Percentiles rank a stretch among this genome's conserved stretches.
Conservation (phyloP, 2,888 invertebrate genomes). For the Synanthedon vespiformis region DNA sequence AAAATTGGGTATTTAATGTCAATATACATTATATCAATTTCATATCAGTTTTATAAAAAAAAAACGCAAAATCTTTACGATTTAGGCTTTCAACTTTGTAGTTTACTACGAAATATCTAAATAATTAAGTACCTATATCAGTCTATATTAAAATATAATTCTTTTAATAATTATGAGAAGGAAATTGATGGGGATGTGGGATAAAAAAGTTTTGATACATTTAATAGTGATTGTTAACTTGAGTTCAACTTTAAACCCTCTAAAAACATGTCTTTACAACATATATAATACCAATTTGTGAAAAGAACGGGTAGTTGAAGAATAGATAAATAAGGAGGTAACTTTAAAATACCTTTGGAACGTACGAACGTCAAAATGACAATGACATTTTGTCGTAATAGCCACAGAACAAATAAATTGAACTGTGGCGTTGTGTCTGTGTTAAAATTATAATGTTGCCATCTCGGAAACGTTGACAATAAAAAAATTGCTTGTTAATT, state of each 20-base stretch:
- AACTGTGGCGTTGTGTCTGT: too few species aligned
- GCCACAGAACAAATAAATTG: too few species aligned
- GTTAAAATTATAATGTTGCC: constrained; percentile 3
- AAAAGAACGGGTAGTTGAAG: neutral
- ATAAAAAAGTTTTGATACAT: too few species aligned
- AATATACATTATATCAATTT: constrained; percentile 63
- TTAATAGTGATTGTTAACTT: too few species aligned
- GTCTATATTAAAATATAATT: neutral
- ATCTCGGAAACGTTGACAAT: constrained; percentile 34
- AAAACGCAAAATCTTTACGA: constrained; percentile 28
- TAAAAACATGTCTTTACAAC: too few species aligned
- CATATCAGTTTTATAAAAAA: constrained; percentile 51
- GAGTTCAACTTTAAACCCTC: too few species aligned
- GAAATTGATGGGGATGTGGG: neutral
- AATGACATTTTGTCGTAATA: neutral
- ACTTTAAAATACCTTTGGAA: neutral
- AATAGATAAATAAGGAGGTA: too few species aligned
- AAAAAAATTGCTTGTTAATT: constrained; percentile 19
- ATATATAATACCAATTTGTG: too few species aligned
- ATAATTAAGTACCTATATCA: neutral
- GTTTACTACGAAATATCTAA: neutral
- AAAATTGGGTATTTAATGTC: constrained; percentile 54
- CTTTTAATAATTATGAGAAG: neutral
- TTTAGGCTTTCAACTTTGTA: constrained; percentile 16
- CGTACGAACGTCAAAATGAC: neutral